Evolutionary conservation across 2,888 invertebrate species (phyloP).

Genomic region (Tanytarsus gracilentus): DNA sequence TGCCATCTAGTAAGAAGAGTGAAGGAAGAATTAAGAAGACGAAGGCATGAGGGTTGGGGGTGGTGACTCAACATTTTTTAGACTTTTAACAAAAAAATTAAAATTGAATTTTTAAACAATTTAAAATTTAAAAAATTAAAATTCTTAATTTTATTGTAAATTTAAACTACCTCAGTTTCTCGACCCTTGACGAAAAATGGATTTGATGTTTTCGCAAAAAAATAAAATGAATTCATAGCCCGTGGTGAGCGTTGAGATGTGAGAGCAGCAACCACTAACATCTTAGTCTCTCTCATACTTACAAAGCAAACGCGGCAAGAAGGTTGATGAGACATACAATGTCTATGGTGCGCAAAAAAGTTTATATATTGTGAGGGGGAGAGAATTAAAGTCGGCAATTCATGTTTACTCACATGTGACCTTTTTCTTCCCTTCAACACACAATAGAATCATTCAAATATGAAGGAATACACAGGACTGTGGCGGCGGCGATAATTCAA

Average conservation of each 20-base stretch:
- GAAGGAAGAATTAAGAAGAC: neutral
- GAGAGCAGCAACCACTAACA: neutral
- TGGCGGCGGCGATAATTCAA: no score
- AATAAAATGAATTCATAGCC: slow-evolving; percentile 5
- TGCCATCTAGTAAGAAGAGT: neutral
- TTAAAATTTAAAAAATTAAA: no score
- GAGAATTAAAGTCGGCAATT: neutral
- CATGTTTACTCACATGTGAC: slow-evolving; percentile 18
- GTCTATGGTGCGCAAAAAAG: neutral
- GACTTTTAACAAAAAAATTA: no score
- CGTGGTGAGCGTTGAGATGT: slow-evolving; percentile 12
- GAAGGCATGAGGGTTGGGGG: neutral
- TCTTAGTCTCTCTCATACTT: neutral
- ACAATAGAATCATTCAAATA: slow-evolving; percentile 19
- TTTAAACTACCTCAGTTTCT: neutral
- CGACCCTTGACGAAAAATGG: neutral
- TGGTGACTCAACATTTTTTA: no score
- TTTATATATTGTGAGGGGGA: slow-evolving; percentile 4
- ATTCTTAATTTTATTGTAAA: neutral
- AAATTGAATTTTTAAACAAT: no score
- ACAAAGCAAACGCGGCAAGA: neutral
- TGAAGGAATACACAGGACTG: neutral
- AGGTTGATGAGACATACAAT: neutral
- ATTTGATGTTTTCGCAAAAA: neutral
- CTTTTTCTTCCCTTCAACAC: neutral